A percentile compares a stretch with the other conserved stretches of the same genome.
These are phyloP conservation scores for Bombylius major DNA, from an alignment of 2,888 invertebrate genomes.

Conservation along the genomic window DNA sequence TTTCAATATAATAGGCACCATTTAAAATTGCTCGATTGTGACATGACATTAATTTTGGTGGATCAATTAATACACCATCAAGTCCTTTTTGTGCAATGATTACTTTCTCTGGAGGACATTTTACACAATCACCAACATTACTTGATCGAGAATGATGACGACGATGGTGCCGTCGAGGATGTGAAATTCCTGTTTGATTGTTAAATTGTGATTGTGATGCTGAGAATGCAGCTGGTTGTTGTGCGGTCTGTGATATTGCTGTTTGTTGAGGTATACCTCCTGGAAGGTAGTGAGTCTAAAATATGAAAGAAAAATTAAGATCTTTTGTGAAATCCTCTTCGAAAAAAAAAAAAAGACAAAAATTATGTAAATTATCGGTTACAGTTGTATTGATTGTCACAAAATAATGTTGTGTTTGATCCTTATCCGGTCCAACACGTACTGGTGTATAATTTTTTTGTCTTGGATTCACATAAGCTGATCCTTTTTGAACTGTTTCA, in stretches of 20 bases:
- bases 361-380: neutral
- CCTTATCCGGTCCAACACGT: slow-evolving; percentile 10
- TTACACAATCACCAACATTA: slow-evolving; percentile 10
- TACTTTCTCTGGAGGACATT: slow-evolving; percentile 16
- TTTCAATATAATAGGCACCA: slow-evolving; percentile 14
- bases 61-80: slow-evolving; percentile 16
- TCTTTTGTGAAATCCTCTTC: too few relatives aligned
- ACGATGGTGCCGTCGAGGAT: neutral
- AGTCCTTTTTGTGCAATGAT: slow-evolving; percentile 15
- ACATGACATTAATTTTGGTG: slow-evolving; percentile 15
- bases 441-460: slow-evolving; percentile 2
- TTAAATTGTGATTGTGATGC: neutral
- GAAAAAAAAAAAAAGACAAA: too few relatives aligned
- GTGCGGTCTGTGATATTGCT: too few relatives aligned
- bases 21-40: slow-evolving; percentile 13
- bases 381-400: slow-evolving; percentile 11
- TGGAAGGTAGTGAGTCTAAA: too few relatives aligned
- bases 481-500: slow-evolving; percentile 13
- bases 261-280: neutral
- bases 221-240: too few relatives aligned
- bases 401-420: slow-evolving; percentile 12
- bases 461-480: slow-evolving; percentile 10
- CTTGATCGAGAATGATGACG: neutral
- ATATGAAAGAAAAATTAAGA: too few relatives aligned
- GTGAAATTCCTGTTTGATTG: neutral